Percentiles rank a stretch among this genome's conserved stretches.
Conservation (phyloP, 2,113 vertebrate genomes). For the Mastomys coucha region DNA sequence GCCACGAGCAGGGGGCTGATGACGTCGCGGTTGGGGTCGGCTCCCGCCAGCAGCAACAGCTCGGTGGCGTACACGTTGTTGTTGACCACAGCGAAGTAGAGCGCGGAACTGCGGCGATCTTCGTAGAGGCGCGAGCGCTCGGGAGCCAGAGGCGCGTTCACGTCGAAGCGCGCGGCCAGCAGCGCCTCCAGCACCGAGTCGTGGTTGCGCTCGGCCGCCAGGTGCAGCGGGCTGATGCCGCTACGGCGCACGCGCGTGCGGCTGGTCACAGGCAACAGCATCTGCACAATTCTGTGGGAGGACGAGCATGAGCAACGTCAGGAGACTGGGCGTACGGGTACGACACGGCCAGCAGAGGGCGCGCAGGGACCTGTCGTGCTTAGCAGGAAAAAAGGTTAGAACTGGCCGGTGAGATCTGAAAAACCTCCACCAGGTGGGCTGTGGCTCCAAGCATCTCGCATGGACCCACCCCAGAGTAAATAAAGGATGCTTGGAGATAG, state of each 20-base stretch:
- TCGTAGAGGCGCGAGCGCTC: slow-evolving; percentile 93
- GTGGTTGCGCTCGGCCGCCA: slow-evolving; percentile 93
- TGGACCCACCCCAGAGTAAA: not conserved
- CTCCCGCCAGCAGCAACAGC: slow-evolving; percentile 92
- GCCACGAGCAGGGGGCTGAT: slow-evolving; percentile 95
- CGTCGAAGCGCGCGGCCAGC: slow-evolving; percentile 92
- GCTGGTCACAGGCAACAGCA: slow-evolving; percentile 93
- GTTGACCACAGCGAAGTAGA: slow-evolving; percentile 94
- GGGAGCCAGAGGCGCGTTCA: slow-evolving; percentile 91
- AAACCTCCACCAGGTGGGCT: not conserved
- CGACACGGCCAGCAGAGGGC: not conserved
- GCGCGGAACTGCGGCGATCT: slow-evolving; percentile 92
- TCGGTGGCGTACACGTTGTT: slow-evolving; percentile 90
- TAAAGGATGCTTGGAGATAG: not conserved
- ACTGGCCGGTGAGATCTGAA: not conserved
- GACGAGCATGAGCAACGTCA: not conserved
- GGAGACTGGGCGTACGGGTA: not conserved
- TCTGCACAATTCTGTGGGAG: slow-evolving; percentile 90
- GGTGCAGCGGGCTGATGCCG: slow-evolving; percentile 96
- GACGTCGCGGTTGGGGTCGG: slow-evolving; percentile 93
- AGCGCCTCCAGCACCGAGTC: slow-evolving; percentile 91
- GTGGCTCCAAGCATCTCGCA: not conserved
- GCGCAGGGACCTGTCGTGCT: not conserved
- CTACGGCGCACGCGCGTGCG: slow-evolving; percentile 89
- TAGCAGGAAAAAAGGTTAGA: not conserved